Conservation (phyloP, 2,888 invertebrate genomes). For the Isoperla grammatica region DNA sequence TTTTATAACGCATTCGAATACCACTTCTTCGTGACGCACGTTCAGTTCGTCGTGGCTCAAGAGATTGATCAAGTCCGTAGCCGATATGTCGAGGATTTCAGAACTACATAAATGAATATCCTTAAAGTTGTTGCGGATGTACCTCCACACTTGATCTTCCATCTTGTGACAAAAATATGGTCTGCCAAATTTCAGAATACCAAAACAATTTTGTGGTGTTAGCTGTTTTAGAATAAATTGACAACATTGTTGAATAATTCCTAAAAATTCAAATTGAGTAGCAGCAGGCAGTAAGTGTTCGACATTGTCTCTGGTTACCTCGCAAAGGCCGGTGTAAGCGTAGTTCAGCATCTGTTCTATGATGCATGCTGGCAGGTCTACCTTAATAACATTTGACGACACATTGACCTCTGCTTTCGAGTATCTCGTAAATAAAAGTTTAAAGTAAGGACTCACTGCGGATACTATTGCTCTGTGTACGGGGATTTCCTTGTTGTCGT, state of each 20-base stretch:
- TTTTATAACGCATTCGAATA: conserved; percentile 64
- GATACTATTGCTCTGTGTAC: conserved; percentile 66
- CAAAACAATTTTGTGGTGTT: conserved; percentile 61
- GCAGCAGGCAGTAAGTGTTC: conserved; percentile 63
- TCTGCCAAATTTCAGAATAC: conserved; percentile 63
- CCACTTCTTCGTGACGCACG: conserved; percentile 63
- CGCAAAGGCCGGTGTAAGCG: conserved; percentile 65
- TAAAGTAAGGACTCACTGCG: conserved; percentile 68
- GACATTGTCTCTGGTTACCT: conserved; percentile 60
- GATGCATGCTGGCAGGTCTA: conserved; percentile 48
- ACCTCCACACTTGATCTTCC: conserved; percentile 55
- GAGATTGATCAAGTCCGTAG: conserved; percentile 57
- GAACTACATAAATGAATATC: conserved; percentile 49
- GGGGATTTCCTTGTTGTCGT: conserved; percentile 55
- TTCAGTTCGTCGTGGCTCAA: conserved; percentile 66
- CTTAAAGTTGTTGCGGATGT: conserved; percentile 54
- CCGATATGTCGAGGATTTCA: conserved; percentile 57
- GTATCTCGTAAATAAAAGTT: conserved; percentile 56
- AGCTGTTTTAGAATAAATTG: conserved; percentile 59
- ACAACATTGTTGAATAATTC: conserved; percentile 65
- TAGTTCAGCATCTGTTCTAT: conserved; percentile 66
- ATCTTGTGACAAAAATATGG: conserved; percentile 65
- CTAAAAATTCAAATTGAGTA: conserved; percentile 66
- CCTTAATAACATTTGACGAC: neutral
- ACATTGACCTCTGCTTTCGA: neutral